Conservation (phyloP, 2,113 vertebrate genomes). For the Geothlypis trichas region DNA sequence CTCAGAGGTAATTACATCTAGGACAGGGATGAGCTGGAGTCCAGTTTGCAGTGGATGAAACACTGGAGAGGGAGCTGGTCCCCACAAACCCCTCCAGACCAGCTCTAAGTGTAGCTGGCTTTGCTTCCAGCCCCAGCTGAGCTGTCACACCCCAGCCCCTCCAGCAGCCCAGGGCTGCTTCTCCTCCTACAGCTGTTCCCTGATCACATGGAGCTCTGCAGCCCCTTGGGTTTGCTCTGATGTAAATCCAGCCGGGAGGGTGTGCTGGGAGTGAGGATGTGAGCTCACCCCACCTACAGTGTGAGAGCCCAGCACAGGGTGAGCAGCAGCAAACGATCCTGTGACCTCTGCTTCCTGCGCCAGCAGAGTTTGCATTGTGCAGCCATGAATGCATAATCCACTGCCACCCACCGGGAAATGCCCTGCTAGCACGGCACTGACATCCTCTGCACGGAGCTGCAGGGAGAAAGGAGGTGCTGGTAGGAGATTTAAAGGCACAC, state of each 20-base stretch:
- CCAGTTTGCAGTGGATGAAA: background rate
- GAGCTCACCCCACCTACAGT: background rate
- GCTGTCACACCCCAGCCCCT: background rate
- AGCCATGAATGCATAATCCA: background rate
- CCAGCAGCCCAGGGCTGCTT: background rate
- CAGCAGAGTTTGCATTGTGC: background rate
- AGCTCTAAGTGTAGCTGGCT: background rate
- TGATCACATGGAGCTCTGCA: background rate
- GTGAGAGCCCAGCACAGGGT: background rate
- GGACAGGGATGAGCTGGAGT: background rate
- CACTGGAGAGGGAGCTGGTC: background rate
- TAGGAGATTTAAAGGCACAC: background rate
- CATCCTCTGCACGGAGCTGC: background rate
- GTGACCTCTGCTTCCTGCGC: conserved; percentile 25
- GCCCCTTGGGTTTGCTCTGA: background rate
- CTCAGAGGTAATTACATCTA: background rate
- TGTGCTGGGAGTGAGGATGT: accelerated
- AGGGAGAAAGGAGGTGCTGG: background rate
- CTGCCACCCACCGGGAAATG: background rate
- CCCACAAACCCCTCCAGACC: background rate
- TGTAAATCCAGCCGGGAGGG: background rate
- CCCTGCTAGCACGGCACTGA: background rate
- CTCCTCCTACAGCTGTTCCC: background rate
- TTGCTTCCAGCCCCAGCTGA: background rate
- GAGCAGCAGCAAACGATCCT: background rate